Base-by-base conservation (phyloP, 2,113 vertebrate species). In the Hassar affinis region DNA sequence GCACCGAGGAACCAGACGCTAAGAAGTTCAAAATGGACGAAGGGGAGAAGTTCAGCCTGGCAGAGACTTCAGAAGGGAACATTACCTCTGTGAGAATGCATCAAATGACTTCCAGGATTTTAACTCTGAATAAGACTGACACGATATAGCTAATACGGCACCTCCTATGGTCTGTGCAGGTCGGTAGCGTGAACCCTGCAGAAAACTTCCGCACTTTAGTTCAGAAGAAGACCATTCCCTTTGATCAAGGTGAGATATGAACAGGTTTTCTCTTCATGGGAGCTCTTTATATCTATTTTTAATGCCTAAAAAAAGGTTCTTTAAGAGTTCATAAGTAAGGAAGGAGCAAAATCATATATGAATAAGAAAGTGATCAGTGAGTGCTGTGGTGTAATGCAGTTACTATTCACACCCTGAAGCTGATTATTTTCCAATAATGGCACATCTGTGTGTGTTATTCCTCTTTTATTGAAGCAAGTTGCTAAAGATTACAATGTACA, bases 111-210 rank as follows among this genome's bases (percentile, higher is more conserved):
- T 51, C 2, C 10, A 51, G 25, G 17, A 33, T 64, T 64, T 49
- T 33, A 49, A 66, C 35, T 66, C 25, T 6, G 42, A 27, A 45
- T 12, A 61, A 7, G n/a, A 45, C 18, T 6, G 18, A 14, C 15
- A 22, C 17, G 27, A 51, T 25, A 14, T 25, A 22, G 45, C 22
- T 62, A 59, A 20, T 57, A 8, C 10, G 4, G 5, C 51, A 20
- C 17, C 54, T n/a, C 20, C 6, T 85, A 66, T 79, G 2, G 30
- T 57, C 89, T 52, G 86, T 93, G 33, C 90, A 99, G 98, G 97
- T 99, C 82, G 97, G 98, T 84, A 99, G 97, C 11, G 94, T 98
- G 82, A 92, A 95, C 88, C 97, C 98, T 80, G 94, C 88, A 62
- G 93, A 95, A 89, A 96, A 99, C 86, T 99, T 98, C 94, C 86